These are phyloP conservation scores for Saguinus imperator DNA, from an alignment of 2,113 vertebrate genomes.

Conservation along the genomic window DNA sequence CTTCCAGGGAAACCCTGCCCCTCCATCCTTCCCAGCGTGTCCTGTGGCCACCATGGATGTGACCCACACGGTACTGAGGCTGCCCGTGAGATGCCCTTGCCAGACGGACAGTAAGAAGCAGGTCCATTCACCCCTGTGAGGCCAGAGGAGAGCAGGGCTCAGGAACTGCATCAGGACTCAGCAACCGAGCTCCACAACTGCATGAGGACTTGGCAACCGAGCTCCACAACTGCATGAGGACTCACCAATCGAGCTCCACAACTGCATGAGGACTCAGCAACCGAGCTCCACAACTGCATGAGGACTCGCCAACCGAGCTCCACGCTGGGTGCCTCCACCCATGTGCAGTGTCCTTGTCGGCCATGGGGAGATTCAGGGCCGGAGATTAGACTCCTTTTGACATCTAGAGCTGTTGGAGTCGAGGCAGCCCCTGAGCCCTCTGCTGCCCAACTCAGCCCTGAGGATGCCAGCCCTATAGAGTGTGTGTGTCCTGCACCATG, in stretches of 20 bases:
- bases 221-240: rapidly evolving
- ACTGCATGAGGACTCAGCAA: rapidly evolving
- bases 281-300: too few relatives aligned
- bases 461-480: too few relatives aligned
- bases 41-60: rapidly evolving
- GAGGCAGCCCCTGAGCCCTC: background rate
- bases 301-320: rapidly evolving
- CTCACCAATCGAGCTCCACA: rapidly evolving
- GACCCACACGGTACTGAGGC: rapidly evolving
- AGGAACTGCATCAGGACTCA: rapidly evolving
- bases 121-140: rapidly evolving
- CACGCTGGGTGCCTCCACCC: rapidly evolving
- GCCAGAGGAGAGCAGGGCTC: background rate
- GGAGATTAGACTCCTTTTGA: rapidly evolving
- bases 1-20: background rate
- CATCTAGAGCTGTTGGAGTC: background rate
- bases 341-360: rapidly evolving
- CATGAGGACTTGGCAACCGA: rapidly evolving
- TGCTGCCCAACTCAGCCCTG: background rate
- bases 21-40: rapidly evolving
- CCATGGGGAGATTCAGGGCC: rapidly evolving
- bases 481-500: rapidly evolving
- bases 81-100: rapidly evolving
- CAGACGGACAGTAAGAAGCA: rapidly evolving
- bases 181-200: too few relatives aligned